These are phyloP conservation scores for Botrylloides violaceus DNA, from an alignment of 23 tunicate genomes.

Conservation along the genomic window DNA sequence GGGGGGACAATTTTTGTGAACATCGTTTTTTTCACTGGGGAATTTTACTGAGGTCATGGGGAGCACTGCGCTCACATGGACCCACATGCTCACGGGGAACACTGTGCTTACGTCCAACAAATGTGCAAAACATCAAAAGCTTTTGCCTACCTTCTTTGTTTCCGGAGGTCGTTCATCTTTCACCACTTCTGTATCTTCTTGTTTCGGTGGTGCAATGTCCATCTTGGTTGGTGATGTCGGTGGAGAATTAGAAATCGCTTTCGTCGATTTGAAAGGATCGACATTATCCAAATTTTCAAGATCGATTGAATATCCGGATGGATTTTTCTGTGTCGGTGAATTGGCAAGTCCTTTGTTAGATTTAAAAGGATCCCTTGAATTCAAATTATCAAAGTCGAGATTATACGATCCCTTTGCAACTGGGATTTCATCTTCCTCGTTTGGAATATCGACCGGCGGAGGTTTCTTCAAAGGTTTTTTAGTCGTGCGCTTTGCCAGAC, in stretches of 20 bases:
- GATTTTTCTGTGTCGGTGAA: background rate
- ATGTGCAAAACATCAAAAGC: too few species aligned
- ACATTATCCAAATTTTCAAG: background rate
- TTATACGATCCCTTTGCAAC: conserved; percentile 49
- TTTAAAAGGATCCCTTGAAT: conserved; percentile 70
- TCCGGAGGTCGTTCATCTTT: too few species aligned
- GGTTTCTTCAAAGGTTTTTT: conserved; percentile 1
- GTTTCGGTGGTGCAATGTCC: too few species aligned
- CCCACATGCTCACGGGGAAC: too few species aligned
- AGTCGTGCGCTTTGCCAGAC: background rate
- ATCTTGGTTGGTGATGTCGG: conserved; percentile 3
- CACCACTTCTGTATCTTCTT: too few species aligned
- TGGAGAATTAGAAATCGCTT: conserved; percentile 24
- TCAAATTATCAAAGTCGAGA: conserved; percentile 44
- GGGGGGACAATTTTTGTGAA: background rate
- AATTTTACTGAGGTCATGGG: background rate
- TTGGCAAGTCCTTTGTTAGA: conserved; percentile 31
- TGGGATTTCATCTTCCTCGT: conserved; percentile 10
- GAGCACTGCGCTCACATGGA: too few species aligned
- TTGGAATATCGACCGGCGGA: background rate
- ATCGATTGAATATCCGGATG: conserved; percentile 9
- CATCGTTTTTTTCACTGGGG: background rate
- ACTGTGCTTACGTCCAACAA: too few species aligned
- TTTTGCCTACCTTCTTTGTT: too few species aligned
- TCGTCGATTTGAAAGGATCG: conserved; percentile 24